Evolutionary conservation across 2,113 vertebrate species (phyloP), one percentile per base, ranked within the genome.

Genomic region (Acrocephalus kingi): DNA sequence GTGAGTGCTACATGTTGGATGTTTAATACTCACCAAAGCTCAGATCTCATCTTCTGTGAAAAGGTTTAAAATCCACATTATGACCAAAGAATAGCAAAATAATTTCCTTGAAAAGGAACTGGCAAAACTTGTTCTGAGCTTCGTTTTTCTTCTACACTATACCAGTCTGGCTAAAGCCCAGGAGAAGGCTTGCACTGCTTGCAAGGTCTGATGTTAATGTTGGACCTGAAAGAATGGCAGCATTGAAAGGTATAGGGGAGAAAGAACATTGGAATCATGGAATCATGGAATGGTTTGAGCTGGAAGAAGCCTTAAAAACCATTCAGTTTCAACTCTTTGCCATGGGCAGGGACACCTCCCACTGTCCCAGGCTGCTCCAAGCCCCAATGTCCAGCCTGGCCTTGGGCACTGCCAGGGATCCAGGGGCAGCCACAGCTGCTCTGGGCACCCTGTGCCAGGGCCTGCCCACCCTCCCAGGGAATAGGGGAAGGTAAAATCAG

Each of bases 321-420:
- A 54, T 4, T 9, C 14, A 31, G 10, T 35, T 25, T 24, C 25
- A 19, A 6, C 11, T 15, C 13, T 17, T 23, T 48, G 8, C 45
- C 21, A 11, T 11, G 20, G 41, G 7, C 37, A 68, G 35, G 54
- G 63, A 35, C 46, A 8, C 6, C 5, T 77, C 0, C 27, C 63
- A 52, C 46, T 33, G 0, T 27, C 37, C 63, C 55, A 52, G 27
- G 11, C 0, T 52, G 33, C 27, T 68, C 27, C 45, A 3, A 59
- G 11, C 17, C 21, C 54, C 37, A 39, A 9, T 0, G 0, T 56
- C n/a, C 48, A 84, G 0, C 31, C 69, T 64, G 41, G 28, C 41
- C 59, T 75, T 48, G 51, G 51, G 0, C 35, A 51, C 25, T 51
- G 0, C 63, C 84, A 86, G 46, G 84, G 37, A 61, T 68, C 51